Conservation (phyloP, 2,113 vertebrate species). For the Prietella phreatophila region DNA sequence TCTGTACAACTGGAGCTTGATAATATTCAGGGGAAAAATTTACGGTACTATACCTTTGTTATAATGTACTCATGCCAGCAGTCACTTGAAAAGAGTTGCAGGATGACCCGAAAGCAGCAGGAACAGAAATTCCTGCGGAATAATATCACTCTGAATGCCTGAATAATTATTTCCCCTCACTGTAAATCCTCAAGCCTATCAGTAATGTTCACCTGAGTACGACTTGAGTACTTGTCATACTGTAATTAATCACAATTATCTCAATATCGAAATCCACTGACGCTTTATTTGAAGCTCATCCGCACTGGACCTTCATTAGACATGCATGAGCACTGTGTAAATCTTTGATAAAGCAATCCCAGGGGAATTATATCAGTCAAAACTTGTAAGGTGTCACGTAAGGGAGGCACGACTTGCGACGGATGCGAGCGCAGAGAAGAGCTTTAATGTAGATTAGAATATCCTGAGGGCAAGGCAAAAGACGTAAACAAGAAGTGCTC, state of each 20-base stretch:
- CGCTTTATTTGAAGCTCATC: constrained; percentile 6
- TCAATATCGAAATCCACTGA: not conserved
- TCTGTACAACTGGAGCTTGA: not conserved
- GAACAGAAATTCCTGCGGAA: not conserved
- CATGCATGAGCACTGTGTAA: not conserved
- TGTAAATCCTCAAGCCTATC: not conserved
- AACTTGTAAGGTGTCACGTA: not conserved
- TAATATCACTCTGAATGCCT: not conserved
- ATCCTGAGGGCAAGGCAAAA: too few relatives aligned
- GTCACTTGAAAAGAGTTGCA: not conserved
- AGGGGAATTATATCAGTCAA: not conserved
- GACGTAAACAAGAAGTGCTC: too few relatives aligned
- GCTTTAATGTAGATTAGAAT: too few relatives aligned
- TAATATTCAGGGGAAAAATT: not conserved
- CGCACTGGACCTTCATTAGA: not conserved
- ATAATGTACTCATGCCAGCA: not conserved
- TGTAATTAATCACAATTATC: not conserved
- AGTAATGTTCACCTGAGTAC: not conserved
- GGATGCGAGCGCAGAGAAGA: too few relatives aligned
- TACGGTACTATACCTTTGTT: too few relatives aligned
- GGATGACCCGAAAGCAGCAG: not conserved
- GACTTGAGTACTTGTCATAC: not conserved
- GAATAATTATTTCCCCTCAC: not conserved
- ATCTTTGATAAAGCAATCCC: not conserved
- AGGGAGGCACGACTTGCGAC: too few relatives aligned